These are phyloP conservation scores for Pantelozetes paolii DNA, from an alignment of 2,888 invertebrate genomes.

Conservation along the genomic window DNA sequence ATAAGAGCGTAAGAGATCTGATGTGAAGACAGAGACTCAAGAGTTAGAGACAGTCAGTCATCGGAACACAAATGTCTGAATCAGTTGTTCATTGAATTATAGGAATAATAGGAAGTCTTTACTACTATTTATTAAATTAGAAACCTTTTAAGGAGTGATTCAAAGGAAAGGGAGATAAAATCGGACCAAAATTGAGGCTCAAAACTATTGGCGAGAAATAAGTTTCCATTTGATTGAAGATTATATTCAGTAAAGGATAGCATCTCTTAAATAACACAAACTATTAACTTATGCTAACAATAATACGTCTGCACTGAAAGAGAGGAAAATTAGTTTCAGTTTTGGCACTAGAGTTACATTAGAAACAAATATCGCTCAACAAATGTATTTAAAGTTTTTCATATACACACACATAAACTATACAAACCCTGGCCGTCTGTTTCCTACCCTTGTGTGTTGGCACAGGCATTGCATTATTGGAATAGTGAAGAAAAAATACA, in stretches of 20 bases:
- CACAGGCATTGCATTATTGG: background rate
- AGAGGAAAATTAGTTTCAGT: background rate
- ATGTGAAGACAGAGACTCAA: background rate
- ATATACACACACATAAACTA: background rate
- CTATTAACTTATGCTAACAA: slow-evolving; percentile 10
- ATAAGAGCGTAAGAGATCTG: background rate
- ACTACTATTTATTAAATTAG: slow-evolving; percentile 23
- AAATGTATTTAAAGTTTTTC: background rate
- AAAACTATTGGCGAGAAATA: background rate
- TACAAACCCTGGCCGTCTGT: background rate
- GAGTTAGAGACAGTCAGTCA: background rate
- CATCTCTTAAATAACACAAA: background rate
- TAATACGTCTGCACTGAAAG: background rate
- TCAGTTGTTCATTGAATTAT: slow-evolving; percentile 20
- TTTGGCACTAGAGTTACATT: background rate
- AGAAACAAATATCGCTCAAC: background rate
- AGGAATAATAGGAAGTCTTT: background rate
- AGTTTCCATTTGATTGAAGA: background rate
- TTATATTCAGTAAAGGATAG: background rate
- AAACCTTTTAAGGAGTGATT: slow-evolving; percentile 26
- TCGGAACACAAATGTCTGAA: background rate
- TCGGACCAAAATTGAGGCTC: background rate
- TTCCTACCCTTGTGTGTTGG: background rate
- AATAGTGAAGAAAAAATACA: background rate
- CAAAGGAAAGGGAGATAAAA: background rate